Conservation (phyloP, 2,113 vertebrate genomes). For the Pelvicachromis taeniatus region DNA sequence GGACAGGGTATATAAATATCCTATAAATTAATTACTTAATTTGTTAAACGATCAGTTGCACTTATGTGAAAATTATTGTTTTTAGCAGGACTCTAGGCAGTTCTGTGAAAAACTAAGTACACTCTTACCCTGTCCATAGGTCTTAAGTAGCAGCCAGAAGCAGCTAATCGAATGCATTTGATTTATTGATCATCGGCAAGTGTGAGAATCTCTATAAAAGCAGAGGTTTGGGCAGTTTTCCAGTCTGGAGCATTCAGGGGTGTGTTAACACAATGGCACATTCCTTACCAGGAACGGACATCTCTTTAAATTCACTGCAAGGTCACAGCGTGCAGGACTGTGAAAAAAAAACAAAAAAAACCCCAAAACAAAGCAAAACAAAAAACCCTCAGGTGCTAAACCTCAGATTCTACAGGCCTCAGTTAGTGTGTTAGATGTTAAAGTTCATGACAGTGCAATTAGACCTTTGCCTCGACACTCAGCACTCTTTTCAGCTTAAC, state of each 20-base stretch:
- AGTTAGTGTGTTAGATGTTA: not conserved
- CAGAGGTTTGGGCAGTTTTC: not conserved
- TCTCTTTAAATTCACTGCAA: not conserved
- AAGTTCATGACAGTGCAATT: not conserved
- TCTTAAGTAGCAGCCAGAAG: not conserved
- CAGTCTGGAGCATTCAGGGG: not conserved
- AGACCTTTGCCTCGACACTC: not conserved
- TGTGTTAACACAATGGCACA: not conserved
- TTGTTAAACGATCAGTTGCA: not conserved
- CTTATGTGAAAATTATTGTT: not conserved
- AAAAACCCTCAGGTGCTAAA: not conserved
- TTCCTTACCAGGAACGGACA: not conserved
- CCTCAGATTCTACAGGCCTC: not conserved
- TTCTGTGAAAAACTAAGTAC: not conserved
- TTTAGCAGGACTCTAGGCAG: not conserved
- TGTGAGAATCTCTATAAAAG: not conserved
- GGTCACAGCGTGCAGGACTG: not conserved
- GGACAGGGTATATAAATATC: not conserved
- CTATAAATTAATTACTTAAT: not conserved
- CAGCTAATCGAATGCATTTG: not conserved
- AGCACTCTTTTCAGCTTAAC: not conserved
- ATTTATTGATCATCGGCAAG: not conserved
- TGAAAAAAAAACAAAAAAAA: accelerated
- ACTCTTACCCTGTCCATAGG: not conserved
- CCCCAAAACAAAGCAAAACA: not conserved